phyloP scores from a whole-genome alignment of 1,140 invertebrate species.

The Nebria ingens region DNA sequence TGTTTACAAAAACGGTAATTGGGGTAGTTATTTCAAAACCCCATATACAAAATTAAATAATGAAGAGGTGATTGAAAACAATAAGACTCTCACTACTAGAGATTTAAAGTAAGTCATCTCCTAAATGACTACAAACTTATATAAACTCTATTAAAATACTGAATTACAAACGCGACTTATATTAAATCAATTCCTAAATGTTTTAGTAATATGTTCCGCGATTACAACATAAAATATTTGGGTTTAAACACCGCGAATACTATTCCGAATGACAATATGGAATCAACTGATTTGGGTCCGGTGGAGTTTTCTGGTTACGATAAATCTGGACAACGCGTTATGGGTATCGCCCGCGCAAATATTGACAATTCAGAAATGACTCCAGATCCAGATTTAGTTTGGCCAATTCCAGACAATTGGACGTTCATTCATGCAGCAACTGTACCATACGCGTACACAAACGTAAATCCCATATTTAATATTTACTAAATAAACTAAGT shows the following conservation, averaged over 20 bases:
- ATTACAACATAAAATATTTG: background rate
- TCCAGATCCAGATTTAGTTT: slow-evolving; percentile 30
- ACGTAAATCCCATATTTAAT: slow-evolving; percentile 30
- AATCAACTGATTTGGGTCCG: slow-evolving; percentile 24
- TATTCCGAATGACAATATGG: slow-evolving; percentile 17
- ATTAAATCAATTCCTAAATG: background rate
- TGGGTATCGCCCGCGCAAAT: slow-evolving; percentile 28
- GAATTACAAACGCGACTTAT: background rate
- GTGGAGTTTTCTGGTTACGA: slow-evolving; percentile 28
- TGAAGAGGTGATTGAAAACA: slow-evolving; percentile 6
- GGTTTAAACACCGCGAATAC: background rate
- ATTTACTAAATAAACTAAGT: background rate
- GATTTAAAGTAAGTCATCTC: too few species aligned
- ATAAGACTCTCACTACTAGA: background rate
- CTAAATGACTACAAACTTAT: too few species aligned
- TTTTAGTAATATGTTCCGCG: background rate
- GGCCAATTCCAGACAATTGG: slow-evolving; percentile 50
- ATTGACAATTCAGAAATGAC: slow-evolving; percentile 23
- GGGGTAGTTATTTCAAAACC: slow-evolving; percentile 22
- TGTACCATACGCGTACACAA: slow-evolving; percentile 48
- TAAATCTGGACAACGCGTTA: slow-evolving; percentile 20
- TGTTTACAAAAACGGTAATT: slow-evolving; percentile 22
- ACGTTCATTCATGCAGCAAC: slow-evolving; percentile 47
- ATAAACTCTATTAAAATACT: too few species aligned
- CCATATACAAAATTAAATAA: slow-evolving; percentile 23